These are phyloP conservation scores for Dasysyrphus tricinctus DNA, from an alignment of 2,888 invertebrate species.

Conservation along the genomic window DNA sequence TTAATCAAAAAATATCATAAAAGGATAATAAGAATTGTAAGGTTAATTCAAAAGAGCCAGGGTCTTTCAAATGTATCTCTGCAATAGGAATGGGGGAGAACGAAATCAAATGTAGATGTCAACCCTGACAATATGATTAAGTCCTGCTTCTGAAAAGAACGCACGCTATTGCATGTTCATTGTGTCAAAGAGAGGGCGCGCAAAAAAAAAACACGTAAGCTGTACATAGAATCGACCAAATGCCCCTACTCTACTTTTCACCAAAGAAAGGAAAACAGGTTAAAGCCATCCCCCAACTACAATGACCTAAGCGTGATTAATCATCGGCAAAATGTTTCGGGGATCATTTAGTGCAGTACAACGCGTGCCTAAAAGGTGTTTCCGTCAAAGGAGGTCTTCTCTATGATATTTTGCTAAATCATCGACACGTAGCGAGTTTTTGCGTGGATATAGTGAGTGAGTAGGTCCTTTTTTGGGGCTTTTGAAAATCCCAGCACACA, in stretches of 20 bases:
- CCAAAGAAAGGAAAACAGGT: constrained; percentile 24
- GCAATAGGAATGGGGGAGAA: background rate
- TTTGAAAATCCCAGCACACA: constrained; percentile 14
- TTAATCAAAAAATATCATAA: constrained; percentile 19
- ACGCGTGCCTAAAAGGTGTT: constrained; percentile 73
- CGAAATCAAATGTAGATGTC: constrained; percentile 63
- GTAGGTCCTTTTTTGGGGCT: constrained; percentile 26
- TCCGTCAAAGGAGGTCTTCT: constrained; percentile 48
- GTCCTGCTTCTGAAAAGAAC: constrained; percentile 56
- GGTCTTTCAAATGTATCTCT: constrained; percentile 6
- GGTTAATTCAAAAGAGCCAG: constrained; percentile 24
- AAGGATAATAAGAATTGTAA: constrained; percentile 45
- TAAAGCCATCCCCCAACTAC: constrained; percentile 37
- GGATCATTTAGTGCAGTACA: constrained; percentile 61
- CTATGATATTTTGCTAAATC: constrained; percentile 65
- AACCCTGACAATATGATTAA: constrained; percentile 73
- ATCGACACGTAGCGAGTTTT: constrained; percentile 71
- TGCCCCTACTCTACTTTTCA: background rate
- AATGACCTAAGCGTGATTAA: constrained; percentile 74
- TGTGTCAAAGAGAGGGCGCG: constrained; percentile 51
- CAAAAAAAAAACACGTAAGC: constrained; percentile 3
- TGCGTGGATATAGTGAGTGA: constrained; percentile 14
- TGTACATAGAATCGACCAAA: constrained; percentile 7
- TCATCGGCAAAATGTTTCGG: constrained; percentile 68
- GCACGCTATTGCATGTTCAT: constrained; percentile 73